phyloP scores from a whole-genome alignment of 2,888 invertebrate species.

The Bombylius major region DNA sequence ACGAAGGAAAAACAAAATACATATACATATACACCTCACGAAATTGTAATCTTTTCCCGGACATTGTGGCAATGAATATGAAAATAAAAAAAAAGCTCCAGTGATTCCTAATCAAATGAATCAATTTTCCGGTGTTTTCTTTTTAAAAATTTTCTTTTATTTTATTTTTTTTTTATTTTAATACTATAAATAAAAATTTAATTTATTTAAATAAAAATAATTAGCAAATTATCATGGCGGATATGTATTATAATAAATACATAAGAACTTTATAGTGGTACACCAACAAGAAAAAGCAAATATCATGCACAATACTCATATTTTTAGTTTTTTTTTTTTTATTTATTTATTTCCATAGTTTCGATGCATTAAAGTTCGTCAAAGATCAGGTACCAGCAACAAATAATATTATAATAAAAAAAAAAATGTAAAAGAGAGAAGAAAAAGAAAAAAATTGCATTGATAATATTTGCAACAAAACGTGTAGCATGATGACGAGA shows the following conservation, averaged over 20 bases:
- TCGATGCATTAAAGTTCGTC: too few relatives aligned
- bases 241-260: not conserved
- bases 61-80: not conserved
- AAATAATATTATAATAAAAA: too few relatives aligned
- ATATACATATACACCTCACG: not conserved
- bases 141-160: not conserved
- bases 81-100: not conserved
- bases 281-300: too few relatives aligned
- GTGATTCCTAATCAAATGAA: conserved; percentile 1
- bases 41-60: not conserved
- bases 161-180: not conserved
- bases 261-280: too few relatives aligned
- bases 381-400: too few relatives aligned
- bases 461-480: too few relatives aligned
- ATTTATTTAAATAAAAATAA: conserved; percentile 9
- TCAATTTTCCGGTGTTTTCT: not conserved
- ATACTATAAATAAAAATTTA: not conserved
- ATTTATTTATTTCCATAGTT: too few relatives aligned
- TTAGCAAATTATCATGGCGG: conserved; percentile 5
- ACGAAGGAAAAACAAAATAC: too few relatives aligned
- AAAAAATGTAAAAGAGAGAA: too few relatives aligned
- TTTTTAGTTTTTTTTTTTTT: too few relatives aligned
- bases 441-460: too few relatives aligned
- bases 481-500: conserved; percentile 1
- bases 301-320: too few relatives aligned